Conservation (phyloP, 2,888 invertebrate genomes). For the Leptopilina myrica region DNA sequence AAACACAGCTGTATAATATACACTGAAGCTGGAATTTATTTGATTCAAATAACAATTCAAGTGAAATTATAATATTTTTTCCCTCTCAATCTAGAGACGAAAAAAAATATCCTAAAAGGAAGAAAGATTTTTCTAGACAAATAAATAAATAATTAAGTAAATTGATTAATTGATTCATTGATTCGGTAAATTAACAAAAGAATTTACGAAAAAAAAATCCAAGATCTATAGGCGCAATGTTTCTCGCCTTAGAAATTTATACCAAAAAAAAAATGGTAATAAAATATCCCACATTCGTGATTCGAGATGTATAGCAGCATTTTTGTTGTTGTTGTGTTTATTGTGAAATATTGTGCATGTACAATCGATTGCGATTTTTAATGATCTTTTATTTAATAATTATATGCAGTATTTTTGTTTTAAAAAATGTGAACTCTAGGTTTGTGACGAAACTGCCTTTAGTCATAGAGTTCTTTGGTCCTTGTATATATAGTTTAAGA, state of each 20-base stretch:
- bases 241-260: background rate
- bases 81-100: too few relatives aligned
- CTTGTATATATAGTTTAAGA: too few relatives aligned
- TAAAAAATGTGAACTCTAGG: background rate
- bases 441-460: background rate
- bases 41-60: too few relatives aligned
- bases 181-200: background rate
- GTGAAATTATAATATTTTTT: too few relatives aligned
- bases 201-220: background rate
- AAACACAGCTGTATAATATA: too few relatives aligned
- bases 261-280: slow-evolving; percentile 21
- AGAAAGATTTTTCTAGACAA: too few relatives aligned
- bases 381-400: slow-evolving; percentile 21
- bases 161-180: too few relatives aligned
- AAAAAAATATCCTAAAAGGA: too few relatives aligned
- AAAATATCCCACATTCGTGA: background rate
- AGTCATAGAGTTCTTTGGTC: too few relatives aligned
- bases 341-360: slow-evolving; percentile 1
- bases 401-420: slow-evolving; percentile 20
- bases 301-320: slow-evolving; percentile 25
- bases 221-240: background rate
- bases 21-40: too few relatives aligned
- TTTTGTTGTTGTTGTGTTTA: background rate
- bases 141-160: too few relatives aligned
- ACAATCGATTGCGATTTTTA: background rate